Evolutionary conservation across 1,140 invertebrate species (phyloP).

Genomic region (Danaus melanippus): DNA sequence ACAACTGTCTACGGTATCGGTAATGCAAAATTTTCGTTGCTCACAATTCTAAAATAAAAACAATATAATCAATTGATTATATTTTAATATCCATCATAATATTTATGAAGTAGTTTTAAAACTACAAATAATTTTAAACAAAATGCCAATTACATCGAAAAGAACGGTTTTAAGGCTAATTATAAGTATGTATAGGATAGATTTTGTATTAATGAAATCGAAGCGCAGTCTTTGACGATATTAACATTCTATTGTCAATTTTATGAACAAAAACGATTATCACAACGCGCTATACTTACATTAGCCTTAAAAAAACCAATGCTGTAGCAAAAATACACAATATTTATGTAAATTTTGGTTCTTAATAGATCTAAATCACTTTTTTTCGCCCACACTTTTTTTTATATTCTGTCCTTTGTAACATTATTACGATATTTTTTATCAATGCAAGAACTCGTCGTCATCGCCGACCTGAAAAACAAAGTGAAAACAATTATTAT

Average conservation of each 20-base stretch:
- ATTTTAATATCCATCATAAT: background rate
- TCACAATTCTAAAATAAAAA: background rate
- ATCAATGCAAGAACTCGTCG: constrained; percentile 75
- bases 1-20: background rate
- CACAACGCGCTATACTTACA: constrained; percentile 18
- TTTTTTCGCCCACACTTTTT: constrained; percentile 14
- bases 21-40: constrained; percentile 12
- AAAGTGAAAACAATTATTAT: constrained; percentile 7
- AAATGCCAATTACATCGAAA: no score
- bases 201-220: constrained; percentile 4
- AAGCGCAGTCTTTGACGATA: constrained; percentile 10
- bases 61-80: constrained; percentile 1
- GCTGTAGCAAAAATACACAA: constrained; percentile 18
- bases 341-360: constrained; percentile 5
- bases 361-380: constrained; percentile 13
- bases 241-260: constrained; percentile 3
- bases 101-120: no score
- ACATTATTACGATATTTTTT: constrained; percentile 7
- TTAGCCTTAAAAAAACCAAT: constrained; percentile 20
- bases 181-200: background rate
- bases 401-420: constrained; percentile 4
- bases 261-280: constrained; percentile 14
- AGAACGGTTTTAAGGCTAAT: background rate
- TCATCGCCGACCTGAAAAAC: constrained; percentile 80
- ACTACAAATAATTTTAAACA: no score